A percentile compares a stretch with the other conserved stretches of the same genome.
These are phyloP conservation scores for Arothron firmamentum DNA, from an alignment of 2,113 vertebrate species.

Conservation along the genomic window DNA sequence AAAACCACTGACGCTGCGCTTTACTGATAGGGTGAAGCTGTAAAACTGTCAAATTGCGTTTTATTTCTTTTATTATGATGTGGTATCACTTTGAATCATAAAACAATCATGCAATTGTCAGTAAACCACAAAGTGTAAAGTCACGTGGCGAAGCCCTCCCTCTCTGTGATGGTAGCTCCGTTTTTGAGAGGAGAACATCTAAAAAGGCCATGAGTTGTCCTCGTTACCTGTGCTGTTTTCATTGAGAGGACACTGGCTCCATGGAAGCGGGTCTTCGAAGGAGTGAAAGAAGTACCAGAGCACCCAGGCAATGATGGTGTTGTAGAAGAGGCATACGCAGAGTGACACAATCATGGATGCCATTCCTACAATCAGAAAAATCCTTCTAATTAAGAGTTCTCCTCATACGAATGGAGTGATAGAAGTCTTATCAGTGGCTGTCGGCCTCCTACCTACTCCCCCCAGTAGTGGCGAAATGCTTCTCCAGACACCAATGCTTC, in stretches of 20 bases:
- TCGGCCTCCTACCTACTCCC: constrained; percentile 77
- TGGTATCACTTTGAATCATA: background rate
- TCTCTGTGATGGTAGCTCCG: no score
- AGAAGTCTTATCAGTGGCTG: background rate
- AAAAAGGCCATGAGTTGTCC: background rate
- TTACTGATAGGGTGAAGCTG: background rate
- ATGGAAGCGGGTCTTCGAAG: constrained; percentile 85
- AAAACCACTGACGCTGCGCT: no score
- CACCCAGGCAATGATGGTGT: constrained; percentile 83
- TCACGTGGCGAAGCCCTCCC: no score
- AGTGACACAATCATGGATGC: constrained; percentile 72
- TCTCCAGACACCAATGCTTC: constrained; percentile 84
- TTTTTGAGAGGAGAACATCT: background rate
- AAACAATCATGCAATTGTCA: background rate
- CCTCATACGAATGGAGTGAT: no score
- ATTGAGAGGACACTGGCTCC: constrained; percentile 78
- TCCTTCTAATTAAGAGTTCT: background rate
- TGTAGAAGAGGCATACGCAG: constrained; percentile 82
- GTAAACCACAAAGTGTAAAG: no score
- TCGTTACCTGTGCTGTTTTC: constrained; percentile 79
- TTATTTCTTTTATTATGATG: background rate
- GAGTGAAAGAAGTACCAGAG: constrained; percentile 88
- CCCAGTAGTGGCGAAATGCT: constrained; percentile 81
- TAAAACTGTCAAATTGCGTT: background rate
- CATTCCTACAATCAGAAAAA: constrained; percentile 66